Conservation (phyloP, 2,888 invertebrate genomes). For the Hyposoter didymator region DNA sequence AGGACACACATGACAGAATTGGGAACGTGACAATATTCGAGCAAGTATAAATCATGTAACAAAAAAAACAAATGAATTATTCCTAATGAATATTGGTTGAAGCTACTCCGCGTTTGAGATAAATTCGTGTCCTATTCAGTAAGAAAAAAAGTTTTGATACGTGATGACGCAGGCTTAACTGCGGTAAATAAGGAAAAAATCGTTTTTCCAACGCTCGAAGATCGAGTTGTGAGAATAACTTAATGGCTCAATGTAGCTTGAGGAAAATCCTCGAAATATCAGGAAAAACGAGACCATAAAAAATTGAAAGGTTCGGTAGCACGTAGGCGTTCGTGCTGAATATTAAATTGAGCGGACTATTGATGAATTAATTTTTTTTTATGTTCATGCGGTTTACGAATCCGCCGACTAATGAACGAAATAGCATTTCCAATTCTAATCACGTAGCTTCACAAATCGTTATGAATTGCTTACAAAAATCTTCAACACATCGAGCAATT, state of each 20-base stretch:
- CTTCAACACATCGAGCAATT: not conserved
- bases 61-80: not conserved
- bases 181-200: not conserved
- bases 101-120: not conserved
- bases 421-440: not conserved
- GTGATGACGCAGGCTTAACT: not conserved
- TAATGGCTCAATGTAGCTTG: not conserved
- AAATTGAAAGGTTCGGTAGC: not conserved
- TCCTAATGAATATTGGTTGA: not conserved
- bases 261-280: not conserved
- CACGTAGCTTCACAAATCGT: not conserved
- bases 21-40: not conserved
- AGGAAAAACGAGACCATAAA: not conserved
- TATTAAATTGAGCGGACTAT: not conserved
- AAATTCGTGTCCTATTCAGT: not conserved
- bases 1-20: not conserved
- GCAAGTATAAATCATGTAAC: not conserved
- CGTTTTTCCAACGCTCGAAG: not conserved
- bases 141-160: not conserved
- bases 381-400: not conserved
- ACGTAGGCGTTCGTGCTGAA: not conserved
- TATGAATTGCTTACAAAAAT: not conserved
- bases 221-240: not conserved
- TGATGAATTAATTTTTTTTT: not conserved
- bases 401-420: not conserved